phyloP scores from a whole-genome alignment of 2,888 invertebrate species.

The Pollenia angustigena region DNA sequence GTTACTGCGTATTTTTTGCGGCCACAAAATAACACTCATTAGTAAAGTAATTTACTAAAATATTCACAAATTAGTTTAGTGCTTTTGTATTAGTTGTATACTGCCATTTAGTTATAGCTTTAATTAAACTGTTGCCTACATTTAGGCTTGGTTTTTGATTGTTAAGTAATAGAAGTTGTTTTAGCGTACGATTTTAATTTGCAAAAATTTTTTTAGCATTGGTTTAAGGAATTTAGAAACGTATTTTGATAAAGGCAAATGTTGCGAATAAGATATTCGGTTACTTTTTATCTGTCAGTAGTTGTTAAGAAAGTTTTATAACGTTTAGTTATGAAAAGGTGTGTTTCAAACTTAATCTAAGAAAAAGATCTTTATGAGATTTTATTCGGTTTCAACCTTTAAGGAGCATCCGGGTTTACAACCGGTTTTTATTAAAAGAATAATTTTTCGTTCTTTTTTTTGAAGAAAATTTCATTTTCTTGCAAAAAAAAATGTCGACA shows the following conservation, averaged over 20 bases:
- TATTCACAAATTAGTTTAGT: slow-evolving; percentile 60
- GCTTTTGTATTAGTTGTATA: not conserved
- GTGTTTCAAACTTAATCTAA: too few relatives aligned
- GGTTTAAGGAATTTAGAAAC: not conserved
- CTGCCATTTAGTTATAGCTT: not conserved
- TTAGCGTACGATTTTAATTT: not conserved
- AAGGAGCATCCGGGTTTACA: too few relatives aligned
- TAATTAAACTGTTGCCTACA: not conserved
- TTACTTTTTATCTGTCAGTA: too few relatives aligned
- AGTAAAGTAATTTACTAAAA: slow-evolving; percentile 61
- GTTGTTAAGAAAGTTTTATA: too few relatives aligned
- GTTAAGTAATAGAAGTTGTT: not conserved
- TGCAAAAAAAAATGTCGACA: too few relatives aligned
- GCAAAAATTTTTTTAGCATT: not conserved
- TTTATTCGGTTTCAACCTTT: too few relatives aligned
- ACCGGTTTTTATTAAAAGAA: too few relatives aligned
- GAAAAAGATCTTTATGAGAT: too few relatives aligned
- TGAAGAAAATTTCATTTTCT: too few relatives aligned
- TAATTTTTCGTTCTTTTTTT: too few relatives aligned
- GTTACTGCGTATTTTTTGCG: not conserved
- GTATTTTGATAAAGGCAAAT: not conserved
- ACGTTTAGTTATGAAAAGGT: too few relatives aligned
- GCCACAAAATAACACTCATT: slow-evolving; percentile 53
- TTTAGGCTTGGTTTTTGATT: slow-evolving; percentile 25
- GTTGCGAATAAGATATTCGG: too few relatives aligned